phyloP scores from a whole-genome alignment of 2,113 vertebrate species.

The Leiothrix lutea region DNA sequence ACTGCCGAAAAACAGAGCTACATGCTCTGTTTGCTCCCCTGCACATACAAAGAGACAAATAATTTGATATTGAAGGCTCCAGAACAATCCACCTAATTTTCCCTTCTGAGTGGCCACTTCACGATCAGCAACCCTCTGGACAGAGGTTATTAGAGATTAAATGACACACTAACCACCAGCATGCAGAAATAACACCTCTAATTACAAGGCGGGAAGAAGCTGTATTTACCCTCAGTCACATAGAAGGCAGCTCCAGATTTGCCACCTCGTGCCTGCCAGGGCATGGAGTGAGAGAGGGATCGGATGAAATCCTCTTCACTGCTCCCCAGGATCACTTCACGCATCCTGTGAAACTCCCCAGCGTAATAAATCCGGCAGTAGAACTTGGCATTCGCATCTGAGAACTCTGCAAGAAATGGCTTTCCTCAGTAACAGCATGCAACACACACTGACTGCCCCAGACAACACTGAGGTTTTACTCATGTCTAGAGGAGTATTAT shows the following conservation, averaged over 20 bases:
- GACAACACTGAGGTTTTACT: background rate
- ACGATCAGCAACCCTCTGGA: background rate
- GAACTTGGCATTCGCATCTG: conserved; percentile 94
- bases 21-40: background rate
- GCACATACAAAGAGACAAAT: background rate
- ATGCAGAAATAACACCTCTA: background rate
- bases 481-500: background rate
- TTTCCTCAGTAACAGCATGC: background rate
- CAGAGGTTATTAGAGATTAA: background rate
- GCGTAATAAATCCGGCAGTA: conserved; percentile 98
- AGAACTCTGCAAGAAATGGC: conserved; percentile 83
- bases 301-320: conserved; percentile 92
- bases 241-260: conserved; percentile 98
- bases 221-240: conserved; percentile 86
- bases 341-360: conserved; percentile 95
- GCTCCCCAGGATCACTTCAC: conserved; percentile 92
- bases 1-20: background rate
- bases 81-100: background rate
- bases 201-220: background rate
- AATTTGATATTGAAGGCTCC: background rate
- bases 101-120: background rate
- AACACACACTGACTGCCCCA: background rate
- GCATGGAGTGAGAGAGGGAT: conserved; percentile 93
- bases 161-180: background rate
- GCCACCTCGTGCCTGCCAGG: conserved; percentile 96